Percentiles rank a stretch among this genome's conserved stretches.
phyloP scores from a whole-genome alignment of 2,113 vertebrate species.

The Poicephalus meyeri region DNA sequence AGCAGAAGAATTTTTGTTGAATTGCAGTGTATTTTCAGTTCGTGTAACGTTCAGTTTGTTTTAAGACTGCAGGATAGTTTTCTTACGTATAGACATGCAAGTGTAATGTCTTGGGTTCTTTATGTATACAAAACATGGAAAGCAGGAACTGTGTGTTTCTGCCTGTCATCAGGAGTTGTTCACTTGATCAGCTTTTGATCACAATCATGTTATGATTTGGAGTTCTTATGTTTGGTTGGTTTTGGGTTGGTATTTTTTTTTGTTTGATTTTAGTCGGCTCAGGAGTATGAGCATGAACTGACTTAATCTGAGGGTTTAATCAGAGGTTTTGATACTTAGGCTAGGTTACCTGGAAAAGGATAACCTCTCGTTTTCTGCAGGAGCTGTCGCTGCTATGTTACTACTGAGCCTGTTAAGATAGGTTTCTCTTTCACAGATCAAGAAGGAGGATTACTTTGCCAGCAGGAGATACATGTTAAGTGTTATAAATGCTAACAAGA shows the following conservation, averaged over 20 bases:
- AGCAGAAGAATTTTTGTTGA: neutral
- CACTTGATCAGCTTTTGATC: neutral
- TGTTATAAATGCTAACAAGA: neutral
- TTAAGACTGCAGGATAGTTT: neutral
- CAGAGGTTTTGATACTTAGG: neutral
- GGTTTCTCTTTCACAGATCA: neutral
- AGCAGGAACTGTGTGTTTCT: neutral
- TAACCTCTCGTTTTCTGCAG: rapidly evolving
- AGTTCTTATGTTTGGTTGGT: no score
- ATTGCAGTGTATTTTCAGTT: neutral
- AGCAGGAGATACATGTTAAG: neutral
- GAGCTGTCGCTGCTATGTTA: neutral
- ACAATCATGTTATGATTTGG: neutral
- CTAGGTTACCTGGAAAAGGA: neutral
- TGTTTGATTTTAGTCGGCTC: no score
- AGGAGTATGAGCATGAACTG: neutral
- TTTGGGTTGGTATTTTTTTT: no score
- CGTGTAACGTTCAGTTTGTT: neutral
- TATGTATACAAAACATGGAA: neutral
- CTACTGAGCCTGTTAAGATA: neutral
- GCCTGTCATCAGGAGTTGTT: neutral
- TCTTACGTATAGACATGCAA: neutral
- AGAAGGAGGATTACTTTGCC: neutral
- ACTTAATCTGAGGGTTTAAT: neutral
- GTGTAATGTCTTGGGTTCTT: no score